phyloP scores from a whole-genome alignment of 2,888 invertebrate species.

The Diarsia dahlii region DNA sequence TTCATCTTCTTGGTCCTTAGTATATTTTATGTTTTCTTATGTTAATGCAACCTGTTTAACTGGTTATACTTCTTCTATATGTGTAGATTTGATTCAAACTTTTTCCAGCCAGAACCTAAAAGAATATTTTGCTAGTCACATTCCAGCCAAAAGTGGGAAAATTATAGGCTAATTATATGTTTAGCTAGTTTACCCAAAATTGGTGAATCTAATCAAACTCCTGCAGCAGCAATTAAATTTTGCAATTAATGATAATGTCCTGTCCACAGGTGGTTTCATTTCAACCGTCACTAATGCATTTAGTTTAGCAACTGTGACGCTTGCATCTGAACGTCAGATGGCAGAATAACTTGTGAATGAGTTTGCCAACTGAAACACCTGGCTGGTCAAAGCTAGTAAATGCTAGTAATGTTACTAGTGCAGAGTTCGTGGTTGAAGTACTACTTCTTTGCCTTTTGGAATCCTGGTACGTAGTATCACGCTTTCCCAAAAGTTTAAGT shows the following conservation, averaged over 20 bases:
- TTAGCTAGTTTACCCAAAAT: not conserved
- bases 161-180: not conserved
- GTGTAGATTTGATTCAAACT: too few relatives aligned
- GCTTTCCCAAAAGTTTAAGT: not conserved
- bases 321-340: constrained; percentile 7
- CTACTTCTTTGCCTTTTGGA: not conserved
- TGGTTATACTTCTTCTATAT: not conserved
- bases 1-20: too few relatives aligned
- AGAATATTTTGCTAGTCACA: not conserved
- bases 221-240: not conserved
- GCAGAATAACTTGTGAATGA: not conserved
- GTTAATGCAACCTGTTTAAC: too few relatives aligned
- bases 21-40: too few relatives aligned
- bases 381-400: constrained; percentile 1
- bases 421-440: not conserved
- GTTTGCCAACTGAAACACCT: constrained; percentile 19
- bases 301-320: constrained; percentile 21
- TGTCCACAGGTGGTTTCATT: not conserved
- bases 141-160: not conserved
- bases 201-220: not conserved
- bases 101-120: too few relatives aligned
- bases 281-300: constrained; percentile 14
- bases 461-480: not conserved
- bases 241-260: not conserved
- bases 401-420: not conserved